These are phyloP conservation scores for Syrrhaptes paradoxus DNA, from an alignment of 2,113 vertebrate species.

Conservation along the genomic window DNA sequence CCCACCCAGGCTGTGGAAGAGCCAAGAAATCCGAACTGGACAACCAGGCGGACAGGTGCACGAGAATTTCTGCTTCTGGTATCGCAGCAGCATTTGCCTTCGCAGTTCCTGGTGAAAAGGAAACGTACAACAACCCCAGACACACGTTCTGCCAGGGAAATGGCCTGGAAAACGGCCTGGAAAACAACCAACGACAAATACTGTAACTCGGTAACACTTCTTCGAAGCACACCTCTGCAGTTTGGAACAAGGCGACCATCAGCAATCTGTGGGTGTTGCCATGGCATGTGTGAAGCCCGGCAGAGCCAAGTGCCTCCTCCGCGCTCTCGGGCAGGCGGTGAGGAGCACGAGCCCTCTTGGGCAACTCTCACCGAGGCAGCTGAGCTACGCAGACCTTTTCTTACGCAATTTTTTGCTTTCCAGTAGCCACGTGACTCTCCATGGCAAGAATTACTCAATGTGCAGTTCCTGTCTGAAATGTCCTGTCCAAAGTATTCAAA, in stretches of 20 bases:
- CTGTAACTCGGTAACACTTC: not conserved
- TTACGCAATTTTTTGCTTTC: not conserved
- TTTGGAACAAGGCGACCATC: fast-evolving
- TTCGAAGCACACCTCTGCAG: not conserved
- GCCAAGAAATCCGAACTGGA: not conserved
- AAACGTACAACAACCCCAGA: not conserved
- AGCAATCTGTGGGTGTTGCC: not conserved
- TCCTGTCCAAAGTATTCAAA: constrained; percentile 8
- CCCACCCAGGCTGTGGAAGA: not conserved
- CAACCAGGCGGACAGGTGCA: not conserved
- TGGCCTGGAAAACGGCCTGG: not conserved
- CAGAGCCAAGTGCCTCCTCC: not conserved
- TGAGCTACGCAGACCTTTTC: fast-evolving
- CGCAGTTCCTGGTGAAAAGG: not conserved
- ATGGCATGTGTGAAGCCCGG: not conserved
- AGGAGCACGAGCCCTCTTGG: not conserved
- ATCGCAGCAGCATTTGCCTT: not conserved
- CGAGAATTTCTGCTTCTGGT: too few species aligned
- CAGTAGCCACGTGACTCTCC: not conserved
- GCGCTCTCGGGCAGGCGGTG: fast-evolving
- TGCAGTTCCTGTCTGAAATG: constrained; percentile 40
- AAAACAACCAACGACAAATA: too few species aligned
- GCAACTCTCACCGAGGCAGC: not conserved
- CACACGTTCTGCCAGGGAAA: not conserved
- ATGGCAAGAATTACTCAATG: constrained; percentile 30